phyloP scores from a whole-genome alignment of 2,888 invertebrate species.

The Xestia ashworthii region DNA sequence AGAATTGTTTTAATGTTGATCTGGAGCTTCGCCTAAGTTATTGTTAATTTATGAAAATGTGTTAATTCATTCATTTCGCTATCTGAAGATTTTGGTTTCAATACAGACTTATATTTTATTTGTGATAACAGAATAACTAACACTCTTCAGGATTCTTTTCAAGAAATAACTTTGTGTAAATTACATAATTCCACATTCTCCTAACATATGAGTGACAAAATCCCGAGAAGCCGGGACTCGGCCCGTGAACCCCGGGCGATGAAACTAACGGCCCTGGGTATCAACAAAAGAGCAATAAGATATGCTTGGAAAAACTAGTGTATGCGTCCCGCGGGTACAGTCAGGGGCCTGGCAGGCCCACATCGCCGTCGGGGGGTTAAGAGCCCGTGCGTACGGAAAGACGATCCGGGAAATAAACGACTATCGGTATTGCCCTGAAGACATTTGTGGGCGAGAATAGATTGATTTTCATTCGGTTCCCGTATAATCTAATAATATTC shows the following conservation, averaged over 20 bases:
- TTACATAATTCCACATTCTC: slow-evolving; percentile 28
- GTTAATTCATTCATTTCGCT: slow-evolving; percentile 25
- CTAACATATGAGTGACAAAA: slow-evolving; percentile 56
- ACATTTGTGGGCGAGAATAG: slow-evolving; percentile 72
- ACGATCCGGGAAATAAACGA: slow-evolving; percentile 73
- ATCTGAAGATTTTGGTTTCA: not conserved
- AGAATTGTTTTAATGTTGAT: slow-evolving; percentile 68
- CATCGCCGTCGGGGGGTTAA: slow-evolving; percentile 76
- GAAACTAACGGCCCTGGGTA: slow-evolving; percentile 90
- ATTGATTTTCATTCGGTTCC: slow-evolving; percentile 75
- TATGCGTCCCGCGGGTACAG: slow-evolving; percentile 84
- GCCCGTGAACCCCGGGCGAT: slow-evolving; percentile 85
- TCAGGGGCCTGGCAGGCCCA: slow-evolving; percentile 73
- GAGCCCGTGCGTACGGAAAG: slow-evolving; percentile 73
- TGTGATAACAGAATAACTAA: not conserved
- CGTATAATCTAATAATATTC: slow-evolving; percentile 51
- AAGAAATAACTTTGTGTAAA: slow-evolving; percentile 1
- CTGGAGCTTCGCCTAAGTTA: slow-evolving; percentile 56
- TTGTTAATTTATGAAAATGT: slow-evolving; percentile 59
- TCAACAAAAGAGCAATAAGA: slow-evolving; percentile 91
- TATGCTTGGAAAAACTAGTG: slow-evolving; percentile 91
- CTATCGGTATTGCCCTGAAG: slow-evolving; percentile 76
- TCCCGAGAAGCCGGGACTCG: slow-evolving; percentile 68
- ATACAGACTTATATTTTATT: not conserved
- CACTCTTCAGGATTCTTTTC: accelerated